phyloP scores from a whole-genome alignment of 2,888 invertebrate species.

The Ochropleura plecta region DNA sequence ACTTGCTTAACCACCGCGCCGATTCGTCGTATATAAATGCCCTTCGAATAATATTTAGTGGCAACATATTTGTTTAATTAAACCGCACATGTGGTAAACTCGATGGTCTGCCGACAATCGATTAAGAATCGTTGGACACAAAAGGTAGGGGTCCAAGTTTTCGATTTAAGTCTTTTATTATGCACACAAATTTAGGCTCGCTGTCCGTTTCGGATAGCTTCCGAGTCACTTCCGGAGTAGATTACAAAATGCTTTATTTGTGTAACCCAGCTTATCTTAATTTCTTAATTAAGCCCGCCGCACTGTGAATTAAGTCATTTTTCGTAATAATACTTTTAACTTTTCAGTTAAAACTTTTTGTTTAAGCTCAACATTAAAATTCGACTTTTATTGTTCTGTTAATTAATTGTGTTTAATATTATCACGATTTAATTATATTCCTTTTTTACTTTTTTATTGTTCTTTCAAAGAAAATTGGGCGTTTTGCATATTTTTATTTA shows the following conservation, averaged over 20 bases:
- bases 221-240: constrained; percentile 86
- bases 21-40: too few relatives aligned
- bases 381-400: constrained; percentile 67
- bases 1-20: too few relatives aligned
- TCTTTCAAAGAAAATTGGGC: constrained; percentile 43
- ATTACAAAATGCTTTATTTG: constrained; percentile 85
- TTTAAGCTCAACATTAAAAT: constrained; percentile 55
- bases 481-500: constrained; percentile 63
- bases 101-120: neutral
- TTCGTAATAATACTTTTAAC: constrained; percentile 67
- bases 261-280: constrained; percentile 84
- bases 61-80: neutral
- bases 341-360: constrained; percentile 57
- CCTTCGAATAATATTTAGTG: constrained; percentile 11
- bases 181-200: constrained; percentile 80
- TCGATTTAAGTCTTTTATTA: constrained; percentile 79
- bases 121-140: constrained; percentile 47
- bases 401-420: constrained; percentile 63
- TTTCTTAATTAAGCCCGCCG: constrained; percentile 86
- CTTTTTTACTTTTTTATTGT: constrained; percentile 49
- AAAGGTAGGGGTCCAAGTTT: constrained; percentile 70
- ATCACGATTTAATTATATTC: constrained; percentile 55
- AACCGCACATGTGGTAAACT: neutral
- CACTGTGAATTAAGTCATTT: constrained; percentile 73
- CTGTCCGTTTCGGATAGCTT: constrained; percentile 82